phyloP scores from a whole-genome alignment of 1,140 invertebrate species.

The Olivierus martensii region DNA sequence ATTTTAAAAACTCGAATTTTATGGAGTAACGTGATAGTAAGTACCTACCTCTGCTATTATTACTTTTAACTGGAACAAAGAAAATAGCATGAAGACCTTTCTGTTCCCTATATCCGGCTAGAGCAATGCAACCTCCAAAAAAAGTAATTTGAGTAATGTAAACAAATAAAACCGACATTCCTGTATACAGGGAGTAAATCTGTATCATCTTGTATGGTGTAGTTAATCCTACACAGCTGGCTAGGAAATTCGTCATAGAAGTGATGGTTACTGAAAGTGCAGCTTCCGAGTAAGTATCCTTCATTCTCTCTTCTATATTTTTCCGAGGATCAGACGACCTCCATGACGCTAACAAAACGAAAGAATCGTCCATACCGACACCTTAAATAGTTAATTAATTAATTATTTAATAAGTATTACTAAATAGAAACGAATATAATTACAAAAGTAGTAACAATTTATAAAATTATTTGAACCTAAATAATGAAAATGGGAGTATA shows the following conservation, averaged over 20 bases:
- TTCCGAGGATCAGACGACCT: constrained; percentile 61
- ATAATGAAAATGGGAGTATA: no score
- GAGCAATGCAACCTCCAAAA: constrained; percentile 76
- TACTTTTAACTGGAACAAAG: no score
- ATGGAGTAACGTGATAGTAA: no score
- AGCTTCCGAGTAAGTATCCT: constrained; percentile 75
- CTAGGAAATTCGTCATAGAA: constrained; percentile 88
- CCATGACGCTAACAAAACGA: constrained; percentile 91
- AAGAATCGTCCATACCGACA: constrained; percentile 92
- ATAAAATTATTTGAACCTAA: no score
- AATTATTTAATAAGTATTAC: no score
- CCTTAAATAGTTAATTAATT: no score
- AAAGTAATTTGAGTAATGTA: constrained; percentile 91
- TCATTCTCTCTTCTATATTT: constrained; percentile 70
- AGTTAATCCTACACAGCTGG: constrained; percentile 87
- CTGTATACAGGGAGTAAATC: constrained; percentile 92
- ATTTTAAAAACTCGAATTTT: no score
- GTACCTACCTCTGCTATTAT: no score
- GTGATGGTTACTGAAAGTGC: constrained; percentile 97
- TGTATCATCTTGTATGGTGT: constrained; percentile 86
- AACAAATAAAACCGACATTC: constrained; percentile 77
- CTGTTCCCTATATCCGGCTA: constrained; percentile 73
- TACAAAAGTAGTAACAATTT: no score
- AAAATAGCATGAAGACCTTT: constrained; percentile 56
- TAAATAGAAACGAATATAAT: no score